Base-by-base conservation (phyloP, 2,797 vertebrate species). In the Periparus ater region DNA sequence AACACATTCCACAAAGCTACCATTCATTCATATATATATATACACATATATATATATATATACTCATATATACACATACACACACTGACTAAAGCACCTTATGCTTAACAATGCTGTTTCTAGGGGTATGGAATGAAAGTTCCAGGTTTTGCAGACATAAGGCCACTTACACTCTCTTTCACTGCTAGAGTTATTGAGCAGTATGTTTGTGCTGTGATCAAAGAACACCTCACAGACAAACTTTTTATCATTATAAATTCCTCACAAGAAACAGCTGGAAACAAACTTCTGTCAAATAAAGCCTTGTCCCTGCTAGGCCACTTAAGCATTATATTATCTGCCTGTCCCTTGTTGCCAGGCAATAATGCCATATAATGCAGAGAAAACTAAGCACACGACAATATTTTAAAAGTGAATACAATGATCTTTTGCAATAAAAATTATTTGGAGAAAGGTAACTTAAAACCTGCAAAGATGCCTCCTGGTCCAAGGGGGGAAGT, bases 21-120 rank as follows among this genome's bases (percentile, higher is more conserved):
- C 9, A 67, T 20, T 83, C 26, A 50, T 36, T 72, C 13, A 36
- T 21, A 47, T 9, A 65, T 9, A n/a, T 22, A 38, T 13, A 50
- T 12, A 17, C 2, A 48, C 3, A 63, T 1, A 47, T 3, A 38
- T 18, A 27, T 2, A n/a, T 3, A 58, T n/a, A n/a, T n/a, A n/a
- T n/a, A n/a, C 2, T 57, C 0, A 32, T 14, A n/a, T 7, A 58
- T 5, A n/a, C 0, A 54, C 2, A 40, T 1, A 51, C 5, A 54
- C 9, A 45, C 6, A 18, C 32, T 42, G 30, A 70, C 9, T 50
- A 42, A 48, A 92, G 54, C 27, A 67, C 57, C 19, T 74, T 36
- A 36, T 21, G 9, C 36, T 76, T 58, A 86, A 63, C 45, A 83
- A 17, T 20, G 36, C 26, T 48, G 21, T 58, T 77, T 65, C 30